Evolutionary conservation across 2,113 vertebrate genomes (phyloP).

Genomic region (Nerophis lumbriciformis): DNA sequence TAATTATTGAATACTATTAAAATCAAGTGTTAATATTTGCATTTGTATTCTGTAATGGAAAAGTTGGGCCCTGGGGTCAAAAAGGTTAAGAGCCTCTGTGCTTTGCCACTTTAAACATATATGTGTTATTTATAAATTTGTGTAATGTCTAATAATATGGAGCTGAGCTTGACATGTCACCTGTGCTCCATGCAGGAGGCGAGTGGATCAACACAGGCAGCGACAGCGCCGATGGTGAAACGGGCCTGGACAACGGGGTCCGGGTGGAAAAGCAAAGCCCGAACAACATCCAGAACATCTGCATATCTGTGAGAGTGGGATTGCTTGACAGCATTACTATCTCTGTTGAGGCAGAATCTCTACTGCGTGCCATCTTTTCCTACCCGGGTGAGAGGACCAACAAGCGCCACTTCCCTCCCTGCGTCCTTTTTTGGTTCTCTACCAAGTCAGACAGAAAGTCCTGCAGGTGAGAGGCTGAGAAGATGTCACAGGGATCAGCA

Average conservation of each 20-base stretch:
- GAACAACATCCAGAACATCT: conserved; percentile 87
- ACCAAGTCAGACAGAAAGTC: conserved; percentile 78
- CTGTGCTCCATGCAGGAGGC: conserved; percentile 91
- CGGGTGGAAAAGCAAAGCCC: conserved; percentile 86
- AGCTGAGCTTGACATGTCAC: conserved; percentile 52
- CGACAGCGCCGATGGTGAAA: conserved; percentile 81
- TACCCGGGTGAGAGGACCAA: conserved; percentile 88
- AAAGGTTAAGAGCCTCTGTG: no score
- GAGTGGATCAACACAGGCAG: conserved; percentile 84
- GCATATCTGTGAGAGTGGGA: conserved; percentile 73
- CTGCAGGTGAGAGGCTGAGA: conserved; percentile 85
- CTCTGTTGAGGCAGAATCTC: not conserved
- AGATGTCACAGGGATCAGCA: conserved; percentile 76
- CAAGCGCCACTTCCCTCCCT: conserved; percentile 67
- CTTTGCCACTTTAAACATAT: no score
- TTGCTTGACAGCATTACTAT: not conserved
- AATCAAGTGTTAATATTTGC: no score
- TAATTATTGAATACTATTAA: no score
- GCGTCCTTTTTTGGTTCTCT: conserved; percentile 69
- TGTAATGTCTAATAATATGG: no score
- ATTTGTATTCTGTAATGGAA: no score
- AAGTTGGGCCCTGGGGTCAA: no score
- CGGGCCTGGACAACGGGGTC: conserved; percentile 77
- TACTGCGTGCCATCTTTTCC: conserved; percentile 22
- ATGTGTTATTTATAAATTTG: no score